phyloP scores from a whole-genome alignment of 2,113 vertebrate genomes.

The Xenopus tropicalis region UCB_Xtro_10.0 CM004451.2:88767501-88768000 shows the following conservation, averaged over 20 bases:
- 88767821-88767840: neutral
- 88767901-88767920: too few species aligned
- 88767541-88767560: slow-evolving; percentile 97
- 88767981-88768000: too few species aligned
- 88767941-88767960: too few species aligned
- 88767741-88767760: slow-evolving; percentile 81
- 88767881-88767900: too few species aligned
- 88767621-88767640: slow-evolving; percentile 91
- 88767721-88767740: slow-evolving; percentile 92
- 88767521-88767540: neutral
- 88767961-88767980: too few species aligned
- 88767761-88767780: neutral
- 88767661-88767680: slow-evolving; percentile 90
- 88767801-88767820: too few species aligned
- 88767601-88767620: slow-evolving; percentile 95
- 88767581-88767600: slow-evolving; percentile 94
- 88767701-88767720: slow-evolving; percentile 94
- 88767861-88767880: too few species aligned
- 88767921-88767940: too few species aligned
- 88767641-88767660: slow-evolving; percentile 93
- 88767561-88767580: slow-evolving; percentile 98
- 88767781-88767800: too few species aligned
- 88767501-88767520: too few species aligned
- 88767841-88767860: neutral
- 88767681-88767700: slow-evolving; percentile 88